phyloP scores from a whole-genome alignment of 2,888 invertebrate genomes.

The Pedicia rivosa region DNA sequence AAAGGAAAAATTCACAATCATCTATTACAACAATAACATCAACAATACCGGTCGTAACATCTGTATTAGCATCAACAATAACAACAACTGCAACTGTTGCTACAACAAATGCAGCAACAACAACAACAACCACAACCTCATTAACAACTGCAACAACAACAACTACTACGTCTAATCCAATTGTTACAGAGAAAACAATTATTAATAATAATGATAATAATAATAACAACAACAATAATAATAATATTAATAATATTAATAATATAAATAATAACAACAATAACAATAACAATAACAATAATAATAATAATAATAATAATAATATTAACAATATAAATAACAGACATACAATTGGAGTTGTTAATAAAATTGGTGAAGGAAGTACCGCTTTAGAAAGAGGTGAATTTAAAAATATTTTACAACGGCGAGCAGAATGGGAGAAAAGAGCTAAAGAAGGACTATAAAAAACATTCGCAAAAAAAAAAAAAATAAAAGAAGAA shows the following conservation, averaged over 20 bases:
- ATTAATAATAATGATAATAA: slow-evolving; percentile 10
- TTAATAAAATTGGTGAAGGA: neutral
- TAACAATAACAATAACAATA: slow-evolving; percentile 8
- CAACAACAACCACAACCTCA: neutral
- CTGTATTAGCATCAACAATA: slow-evolving; percentile 8
- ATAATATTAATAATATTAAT: slow-evolving; percentile 7
- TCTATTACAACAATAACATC: slow-evolving; percentile 2
- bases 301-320: slow-evolving; percentile 10
- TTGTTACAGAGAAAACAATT: slow-evolving; percentile 9
- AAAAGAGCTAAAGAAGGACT: slow-evolving; percentile 49
- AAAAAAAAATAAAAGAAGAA: slow-evolving; percentile 3
- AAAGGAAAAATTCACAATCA: too few species aligned
- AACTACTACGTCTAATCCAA: slow-evolving; percentile 11
- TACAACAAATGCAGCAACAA: slow-evolving; percentile 9
- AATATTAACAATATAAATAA: slow-evolving; percentile 1
- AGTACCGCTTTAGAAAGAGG: slow-evolving; percentile 10
- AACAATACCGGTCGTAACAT: neutral
- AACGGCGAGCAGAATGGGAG: slow-evolving; percentile 64
- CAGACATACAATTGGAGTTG: neutral
- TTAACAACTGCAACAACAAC: slow-evolving; percentile 9
- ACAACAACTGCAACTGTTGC: slow-evolving; percentile 12
- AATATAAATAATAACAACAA: slow-evolving; percentile 9
- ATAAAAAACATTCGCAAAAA: slow-evolving; percentile 8
- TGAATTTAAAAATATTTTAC: slow-evolving; percentile 53
- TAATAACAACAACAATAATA: slow-evolving; percentile 5